These are phyloP conservation scores for Panthera leo DNA, from an alignment of 2,113 vertebrate genomes.

Conservation along the genomic window DNA sequence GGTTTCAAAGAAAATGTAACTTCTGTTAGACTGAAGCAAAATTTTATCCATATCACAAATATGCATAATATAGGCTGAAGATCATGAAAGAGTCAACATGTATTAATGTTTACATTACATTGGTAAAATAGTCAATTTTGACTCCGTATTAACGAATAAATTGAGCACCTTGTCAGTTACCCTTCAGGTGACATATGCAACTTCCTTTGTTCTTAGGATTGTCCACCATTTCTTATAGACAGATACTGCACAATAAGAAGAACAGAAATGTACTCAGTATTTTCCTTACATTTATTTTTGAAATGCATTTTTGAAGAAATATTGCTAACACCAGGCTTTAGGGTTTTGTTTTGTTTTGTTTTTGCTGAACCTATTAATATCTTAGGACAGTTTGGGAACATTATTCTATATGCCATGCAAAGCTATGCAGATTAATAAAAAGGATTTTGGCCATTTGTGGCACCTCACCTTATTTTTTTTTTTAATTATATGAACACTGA, in stretches of 20 bases:
- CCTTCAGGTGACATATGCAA: background rate
- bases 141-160: background rate
- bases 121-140: background rate
- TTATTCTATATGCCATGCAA: slow-evolving; percentile 25
- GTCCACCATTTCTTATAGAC: slow-evolving; percentile 18
- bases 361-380: slow-evolving; percentile 61
- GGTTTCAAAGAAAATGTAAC: background rate
- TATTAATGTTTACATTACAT: background rate
- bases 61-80: background rate
- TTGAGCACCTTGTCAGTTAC: background rate
- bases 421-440: slow-evolving; percentile 41
- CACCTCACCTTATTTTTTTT: background rate
- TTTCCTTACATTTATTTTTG: slow-evolving; percentile 49
- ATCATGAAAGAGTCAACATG: background rate
- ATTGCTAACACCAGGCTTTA: background rate
- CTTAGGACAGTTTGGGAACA: slow-evolving; percentile 6
- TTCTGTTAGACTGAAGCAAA: background rate
- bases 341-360: slow-evolving; percentile 11
- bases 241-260: slow-evolving; percentile 33
- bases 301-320: slow-evolving; percentile 58
- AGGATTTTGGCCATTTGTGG: background rate
- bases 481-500: slow-evolving; percentile 34
- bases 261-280: slow-evolving; percentile 24
- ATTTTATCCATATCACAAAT: slow-evolving; percentile 24
- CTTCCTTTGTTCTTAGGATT: slow-evolving; percentile 29